Conservation (phyloP, 2,797 vertebrate genomes). For the Centroberyx gerrardi region DNA sequence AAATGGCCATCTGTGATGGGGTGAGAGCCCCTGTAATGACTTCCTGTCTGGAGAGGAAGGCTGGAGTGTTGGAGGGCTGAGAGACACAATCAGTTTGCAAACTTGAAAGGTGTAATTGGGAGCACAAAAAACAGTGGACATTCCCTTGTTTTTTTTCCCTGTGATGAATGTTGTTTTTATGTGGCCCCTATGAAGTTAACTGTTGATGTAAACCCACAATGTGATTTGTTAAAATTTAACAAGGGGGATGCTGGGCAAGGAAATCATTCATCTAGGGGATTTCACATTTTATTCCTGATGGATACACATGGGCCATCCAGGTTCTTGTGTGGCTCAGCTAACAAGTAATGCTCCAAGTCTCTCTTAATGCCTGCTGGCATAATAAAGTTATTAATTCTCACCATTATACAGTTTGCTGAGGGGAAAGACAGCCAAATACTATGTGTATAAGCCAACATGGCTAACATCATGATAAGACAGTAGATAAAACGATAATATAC, state of each 20-base stretch:
- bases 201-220: neutral
- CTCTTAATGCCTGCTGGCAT: neutral
- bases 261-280: neutral
- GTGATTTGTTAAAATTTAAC: neutral
- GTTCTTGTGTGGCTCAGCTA: neutral
- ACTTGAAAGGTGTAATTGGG: conserved; percentile 42
- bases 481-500: too few species aligned
- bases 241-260: neutral
- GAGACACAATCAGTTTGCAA: conserved; percentile 44
- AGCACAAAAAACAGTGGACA: conserved; percentile 18
- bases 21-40: conserved; percentile 77
- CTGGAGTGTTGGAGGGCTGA: conserved; percentile 45
- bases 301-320: neutral
- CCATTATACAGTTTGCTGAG: neutral
- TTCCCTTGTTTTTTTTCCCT: neutral
- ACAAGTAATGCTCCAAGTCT: too few species aligned
- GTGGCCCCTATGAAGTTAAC: conserved; percentile 2
- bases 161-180: conserved; percentile 10
- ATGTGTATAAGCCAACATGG: too few species aligned
- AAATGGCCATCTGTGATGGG: conserved; percentile 84
- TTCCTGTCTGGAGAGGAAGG: conserved; percentile 77
- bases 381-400: neutral
- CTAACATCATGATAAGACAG: too few species aligned
- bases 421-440: neutral
- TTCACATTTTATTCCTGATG: neutral